A percentile compares a stretch with the other conserved stretches of the same genome.
Conservation (phyloP, 2,888 invertebrate species). For the Chironomus riparius region DNA sequence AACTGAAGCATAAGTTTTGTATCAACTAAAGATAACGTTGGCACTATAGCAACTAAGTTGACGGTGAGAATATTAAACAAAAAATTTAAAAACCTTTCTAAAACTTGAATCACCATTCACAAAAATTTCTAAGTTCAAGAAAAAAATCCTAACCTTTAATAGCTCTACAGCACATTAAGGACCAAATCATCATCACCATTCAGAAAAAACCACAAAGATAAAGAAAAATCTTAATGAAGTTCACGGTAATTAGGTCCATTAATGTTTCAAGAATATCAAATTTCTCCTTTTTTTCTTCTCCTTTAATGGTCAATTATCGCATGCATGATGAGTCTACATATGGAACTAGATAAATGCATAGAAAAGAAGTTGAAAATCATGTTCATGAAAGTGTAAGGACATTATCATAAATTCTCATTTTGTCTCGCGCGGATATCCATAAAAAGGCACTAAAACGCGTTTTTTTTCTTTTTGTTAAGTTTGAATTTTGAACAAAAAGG, state of each 20-base stretch:
- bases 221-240: not conserved
- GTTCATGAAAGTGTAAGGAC: slow-evolving; percentile 4
- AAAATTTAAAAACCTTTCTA: no score
- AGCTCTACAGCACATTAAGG: no score
- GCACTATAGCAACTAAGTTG: no score
- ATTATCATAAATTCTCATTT: slow-evolving; percentile 6
- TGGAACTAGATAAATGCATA: not conserved
- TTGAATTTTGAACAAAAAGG: no score
- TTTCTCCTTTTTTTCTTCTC: not conserved
- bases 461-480: not conserved
- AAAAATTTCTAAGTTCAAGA: no score
- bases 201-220: not conserved
- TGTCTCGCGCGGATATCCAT: not conserved
- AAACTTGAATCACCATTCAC: no score
- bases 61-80: no score
- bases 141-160: no score
- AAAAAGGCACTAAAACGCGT: slow-evolving; percentile 7
- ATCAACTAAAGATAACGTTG: no score
- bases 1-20: no score
- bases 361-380: slow-evolving; percentile 7
- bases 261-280: slow-evolving; percentile 9
- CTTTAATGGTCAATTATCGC: slow-evolving; percentile 16
- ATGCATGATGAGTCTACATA: no score
- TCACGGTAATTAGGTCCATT: slow-evolving; percentile 10
- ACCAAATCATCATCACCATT: no score